These are phyloP conservation scores for Zaprionus vittiger DNA, from an alignment of 1,140 invertebrate species.

Conservation along the genomic window DNA sequence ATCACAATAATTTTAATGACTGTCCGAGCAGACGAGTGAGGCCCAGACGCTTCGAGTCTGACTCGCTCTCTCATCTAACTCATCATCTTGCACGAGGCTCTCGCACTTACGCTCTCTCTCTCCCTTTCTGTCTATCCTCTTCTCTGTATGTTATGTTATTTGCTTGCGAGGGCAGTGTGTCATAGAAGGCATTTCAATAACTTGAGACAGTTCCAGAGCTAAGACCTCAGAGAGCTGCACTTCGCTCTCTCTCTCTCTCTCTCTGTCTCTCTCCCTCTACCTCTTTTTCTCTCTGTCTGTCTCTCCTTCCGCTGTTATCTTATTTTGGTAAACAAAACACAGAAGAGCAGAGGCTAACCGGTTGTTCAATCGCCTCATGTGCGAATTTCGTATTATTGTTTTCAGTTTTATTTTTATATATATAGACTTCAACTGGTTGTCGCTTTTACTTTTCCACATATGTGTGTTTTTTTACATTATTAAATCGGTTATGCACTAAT, in stretches of 20 bases:
- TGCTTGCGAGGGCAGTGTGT: not conserved
- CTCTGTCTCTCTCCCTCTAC: not conserved
- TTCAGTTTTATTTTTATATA: constrained; percentile 27
- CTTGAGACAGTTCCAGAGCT: constrained; percentile 1
- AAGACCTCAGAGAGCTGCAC: not conserved
- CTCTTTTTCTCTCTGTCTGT: constrained; percentile 2
- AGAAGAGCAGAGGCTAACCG: constrained; percentile 55
- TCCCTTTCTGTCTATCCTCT: not conserved
- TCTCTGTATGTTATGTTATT: not conserved
- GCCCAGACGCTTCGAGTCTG: constrained; percentile 22
- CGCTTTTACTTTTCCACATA: constrained; percentile 24
- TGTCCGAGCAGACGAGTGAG: constrained; percentile 5
- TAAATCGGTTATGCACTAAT: constrained; percentile 45
- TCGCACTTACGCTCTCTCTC: not conserved
- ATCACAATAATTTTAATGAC: constrained; percentile 35
- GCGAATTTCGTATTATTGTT: constrained; percentile 21
- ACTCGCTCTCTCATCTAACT: constrained; percentile 1
- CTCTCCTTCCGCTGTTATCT: constrained; percentile 3
- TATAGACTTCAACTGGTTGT: constrained; percentile 23
- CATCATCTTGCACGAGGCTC: not conserved
- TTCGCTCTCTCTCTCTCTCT: not conserved
- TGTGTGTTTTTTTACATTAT: constrained; percentile 38
- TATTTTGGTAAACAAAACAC: constrained; percentile 70
- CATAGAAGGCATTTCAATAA: not conserved
- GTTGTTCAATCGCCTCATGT: constrained; percentile 30